A percentile compares a stretch with the other conserved stretches of the same genome.
Conservation (phyloP, 2,113 vertebrate species). For the Climacteris rufus region DNA sequence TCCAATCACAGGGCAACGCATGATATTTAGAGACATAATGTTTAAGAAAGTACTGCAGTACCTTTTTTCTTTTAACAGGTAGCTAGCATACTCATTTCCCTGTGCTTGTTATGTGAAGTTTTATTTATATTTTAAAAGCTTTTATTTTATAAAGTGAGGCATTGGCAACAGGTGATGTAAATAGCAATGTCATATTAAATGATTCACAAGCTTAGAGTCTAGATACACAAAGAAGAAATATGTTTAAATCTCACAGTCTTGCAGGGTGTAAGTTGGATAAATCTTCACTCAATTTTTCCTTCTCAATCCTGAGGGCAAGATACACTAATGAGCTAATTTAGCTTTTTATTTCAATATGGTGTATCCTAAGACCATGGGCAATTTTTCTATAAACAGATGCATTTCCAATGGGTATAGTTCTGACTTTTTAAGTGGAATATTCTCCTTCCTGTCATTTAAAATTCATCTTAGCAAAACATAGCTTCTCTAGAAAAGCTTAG, state of each 20-base stretch:
- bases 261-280: neutral
- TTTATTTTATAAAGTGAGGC: neutral
- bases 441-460: slow-evolving; percentile 2
- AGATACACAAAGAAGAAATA: neutral
- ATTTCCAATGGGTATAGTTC: neutral
- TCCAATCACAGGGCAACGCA: neutral
- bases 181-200: neutral
- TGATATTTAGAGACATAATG: neutral
- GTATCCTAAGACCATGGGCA: neutral
- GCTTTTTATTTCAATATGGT: neutral
- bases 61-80: neutral
- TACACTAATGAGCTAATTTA: slow-evolving; percentile 21
- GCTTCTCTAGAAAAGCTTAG: slow-evolving; percentile 12
- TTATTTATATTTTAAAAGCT: neutral
- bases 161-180: neutral
- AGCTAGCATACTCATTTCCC: neutral
- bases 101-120: neutral
- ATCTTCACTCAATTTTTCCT: neutral
- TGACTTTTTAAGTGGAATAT: slow-evolving; percentile 14
- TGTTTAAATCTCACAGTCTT: slow-evolving; percentile 28
- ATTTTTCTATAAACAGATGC: neutral
- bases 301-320: neutral
- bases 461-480: neutral
- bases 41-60: neutral
- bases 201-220: neutral